Evolutionary conservation across 2,888 invertebrate genomes (phyloP).

Genomic region (Syrista parreyssii): DNA sequence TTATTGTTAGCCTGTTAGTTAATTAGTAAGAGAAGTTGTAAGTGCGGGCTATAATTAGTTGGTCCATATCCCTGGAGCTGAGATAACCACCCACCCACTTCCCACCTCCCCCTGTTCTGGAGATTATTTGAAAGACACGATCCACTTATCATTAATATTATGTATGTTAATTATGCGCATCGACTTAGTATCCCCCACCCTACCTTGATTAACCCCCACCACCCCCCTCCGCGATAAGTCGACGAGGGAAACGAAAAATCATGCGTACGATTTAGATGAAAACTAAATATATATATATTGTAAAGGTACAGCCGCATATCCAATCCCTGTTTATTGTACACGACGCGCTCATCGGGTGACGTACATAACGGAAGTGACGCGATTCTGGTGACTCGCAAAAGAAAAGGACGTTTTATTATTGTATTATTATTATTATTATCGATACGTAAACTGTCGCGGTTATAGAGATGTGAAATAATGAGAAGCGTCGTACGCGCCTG

Average conservation of each 20-base stretch:
- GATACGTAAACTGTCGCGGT: too few relatives aligned
- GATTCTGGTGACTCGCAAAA: too few relatives aligned
- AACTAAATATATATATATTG: conserved; percentile 25
- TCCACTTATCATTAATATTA: conserved; percentile 34
- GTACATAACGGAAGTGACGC: too few relatives aligned
- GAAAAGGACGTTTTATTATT: too few relatives aligned
- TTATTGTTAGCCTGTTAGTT: conserved; percentile 68
- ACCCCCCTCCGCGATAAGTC: conserved; percentile 34
- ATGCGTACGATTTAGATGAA: not conserved
- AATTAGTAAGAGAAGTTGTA: conserved; percentile 65
- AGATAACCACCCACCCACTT: conserved; percentile 42
- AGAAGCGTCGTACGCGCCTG: too few relatives aligned
- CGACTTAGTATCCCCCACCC: too few relatives aligned
- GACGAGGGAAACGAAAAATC: conserved; percentile 24
- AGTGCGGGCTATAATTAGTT: conserved; percentile 65
- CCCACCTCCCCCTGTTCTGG: conserved; percentile 64
- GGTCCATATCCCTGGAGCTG: conserved; percentile 66
- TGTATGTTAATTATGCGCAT: too few relatives aligned
- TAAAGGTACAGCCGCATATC: conserved; percentile 41
- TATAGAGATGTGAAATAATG: too few relatives aligned
- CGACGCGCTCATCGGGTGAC: conserved; percentile 11
- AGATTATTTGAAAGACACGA: conserved; percentile 55
- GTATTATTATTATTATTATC: too few relatives aligned
- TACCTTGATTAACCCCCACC: too few relatives aligned
- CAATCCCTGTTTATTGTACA: conserved; percentile 36